Percentiles rank a stretch among this genome's conserved stretches.
phyloP scores from a whole-genome alignment of 2,113 vertebrate genomes.

The Aix galericulata region DNA sequence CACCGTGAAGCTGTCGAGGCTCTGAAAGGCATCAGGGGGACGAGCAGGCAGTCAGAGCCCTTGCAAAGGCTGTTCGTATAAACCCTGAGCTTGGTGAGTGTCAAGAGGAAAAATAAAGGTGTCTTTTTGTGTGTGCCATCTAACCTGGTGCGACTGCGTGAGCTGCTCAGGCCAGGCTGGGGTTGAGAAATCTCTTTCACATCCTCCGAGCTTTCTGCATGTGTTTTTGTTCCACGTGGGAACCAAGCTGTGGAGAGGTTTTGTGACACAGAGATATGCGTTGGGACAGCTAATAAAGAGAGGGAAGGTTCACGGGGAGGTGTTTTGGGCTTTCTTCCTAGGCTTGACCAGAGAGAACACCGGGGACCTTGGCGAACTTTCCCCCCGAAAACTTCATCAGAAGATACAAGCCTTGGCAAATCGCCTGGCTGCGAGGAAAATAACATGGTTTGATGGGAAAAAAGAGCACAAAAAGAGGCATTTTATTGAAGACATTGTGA shows the following conservation, averaged over 20 bases:
- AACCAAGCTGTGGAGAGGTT: neutral
- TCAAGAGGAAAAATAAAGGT: neutral
- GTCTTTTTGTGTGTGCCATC: neutral
- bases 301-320: neutral
- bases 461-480: neutral
- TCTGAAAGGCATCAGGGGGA: neutral
- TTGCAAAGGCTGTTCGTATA: neutral
- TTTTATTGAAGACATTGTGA: neutral
- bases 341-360: neutral
- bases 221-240: slow-evolving; percentile 18
- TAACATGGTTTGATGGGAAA: neutral
- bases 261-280: neutral
- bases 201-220: neutral
- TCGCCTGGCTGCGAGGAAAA: neutral
- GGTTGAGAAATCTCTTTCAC: neutral
- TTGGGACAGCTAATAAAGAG: neutral
- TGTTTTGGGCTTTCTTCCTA: neutral
- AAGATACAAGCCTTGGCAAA: neutral
- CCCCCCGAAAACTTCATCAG: neutral
- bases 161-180: neutral
- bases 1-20: neutral
- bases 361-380: neutral
- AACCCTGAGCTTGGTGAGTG: neutral
- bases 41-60: neutral
- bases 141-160: rapidly evolving